Evolutionary conservation across 2,797 vertebrate species (phyloP).

Genomic region (Rhynchonycteris naso): DNA sequence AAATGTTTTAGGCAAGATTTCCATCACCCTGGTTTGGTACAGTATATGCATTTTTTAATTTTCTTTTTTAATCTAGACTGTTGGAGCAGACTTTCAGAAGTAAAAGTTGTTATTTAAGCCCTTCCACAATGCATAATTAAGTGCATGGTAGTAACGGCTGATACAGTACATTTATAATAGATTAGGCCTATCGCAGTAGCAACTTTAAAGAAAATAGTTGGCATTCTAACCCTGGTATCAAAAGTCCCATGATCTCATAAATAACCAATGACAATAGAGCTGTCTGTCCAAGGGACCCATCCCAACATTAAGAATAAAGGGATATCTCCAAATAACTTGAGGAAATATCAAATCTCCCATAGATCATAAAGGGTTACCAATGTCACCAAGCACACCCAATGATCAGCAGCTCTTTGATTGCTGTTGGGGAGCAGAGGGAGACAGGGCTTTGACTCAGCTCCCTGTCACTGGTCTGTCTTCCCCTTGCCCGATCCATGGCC

Average conservation of each 20-base stretch:
- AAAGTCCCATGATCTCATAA: not conserved
- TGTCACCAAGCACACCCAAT: not conserved
- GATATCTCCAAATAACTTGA: not conserved
- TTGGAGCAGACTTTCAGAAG: conserved; percentile 51
- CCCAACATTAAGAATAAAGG: conserved; percentile 9
- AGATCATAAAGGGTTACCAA: not conserved
- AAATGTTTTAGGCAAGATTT: conserved; percentile 67
- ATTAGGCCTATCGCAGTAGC: conserved; percentile 46
- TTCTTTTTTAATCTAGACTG: conserved; percentile 68
- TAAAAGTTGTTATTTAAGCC: conserved; percentile 64
- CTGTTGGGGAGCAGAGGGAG: not conserved
- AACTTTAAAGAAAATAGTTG: conserved; percentile 21
- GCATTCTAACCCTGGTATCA: not conserved
- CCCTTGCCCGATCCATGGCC: not conserved
- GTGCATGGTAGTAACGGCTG: conserved; percentile 6
- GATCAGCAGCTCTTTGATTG: not conserved
- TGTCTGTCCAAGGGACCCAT: not conserved
- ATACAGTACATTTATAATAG: conserved; percentile 32
- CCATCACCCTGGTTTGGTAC: conserved; percentile 57
- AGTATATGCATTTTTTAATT: conserved; percentile 69
- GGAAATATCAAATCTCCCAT: not conserved
- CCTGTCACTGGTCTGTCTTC: not conserved
- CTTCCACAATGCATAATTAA: conserved; percentile 59
- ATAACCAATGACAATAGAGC: not conserved
- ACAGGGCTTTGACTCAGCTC: not conserved